Conservation (phyloP, 1,140 invertebrate species). For the Galendromus occidentalis region DNA sequence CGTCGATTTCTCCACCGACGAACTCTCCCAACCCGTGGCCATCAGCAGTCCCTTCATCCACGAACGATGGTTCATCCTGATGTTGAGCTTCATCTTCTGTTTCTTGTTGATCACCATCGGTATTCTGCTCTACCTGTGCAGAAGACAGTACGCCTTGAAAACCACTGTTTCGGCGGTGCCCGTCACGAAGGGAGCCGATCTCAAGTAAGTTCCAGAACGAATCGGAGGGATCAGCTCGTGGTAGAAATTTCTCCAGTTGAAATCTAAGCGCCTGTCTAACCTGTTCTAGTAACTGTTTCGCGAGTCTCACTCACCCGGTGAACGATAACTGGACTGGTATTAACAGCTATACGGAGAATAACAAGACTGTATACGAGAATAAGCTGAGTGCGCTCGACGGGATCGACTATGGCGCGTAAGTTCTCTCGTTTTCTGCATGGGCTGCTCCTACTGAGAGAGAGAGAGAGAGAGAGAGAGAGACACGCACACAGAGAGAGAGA, state of each 20-base stretch:
- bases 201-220: background rate
- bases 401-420: constrained; percentile 9
- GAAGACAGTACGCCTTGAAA: background rate
- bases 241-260: background rate
- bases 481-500: too few species aligned
- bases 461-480: too few species aligned
- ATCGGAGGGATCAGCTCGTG: background rate
- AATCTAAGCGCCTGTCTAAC: background rate
- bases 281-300: too few species aligned
- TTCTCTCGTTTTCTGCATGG: too few species aligned
- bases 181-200: background rate
- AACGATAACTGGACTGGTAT: too few species aligned
- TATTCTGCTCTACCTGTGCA: background rate
- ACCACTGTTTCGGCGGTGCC: constrained; percentile 1
- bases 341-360: background rate
- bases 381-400: constrained; percentile 8
- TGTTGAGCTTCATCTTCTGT: background rate
- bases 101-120: background rate
- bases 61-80: background rate
- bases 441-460: too few species aligned
- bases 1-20: constrained; percentile 8
- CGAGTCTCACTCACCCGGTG: too few species aligned
- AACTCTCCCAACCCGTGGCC: background rate
- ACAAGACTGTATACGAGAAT: background rate
- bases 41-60: background rate